Conservation (phyloP, 2,888 invertebrate genomes). For the Altica lythri region DNA sequence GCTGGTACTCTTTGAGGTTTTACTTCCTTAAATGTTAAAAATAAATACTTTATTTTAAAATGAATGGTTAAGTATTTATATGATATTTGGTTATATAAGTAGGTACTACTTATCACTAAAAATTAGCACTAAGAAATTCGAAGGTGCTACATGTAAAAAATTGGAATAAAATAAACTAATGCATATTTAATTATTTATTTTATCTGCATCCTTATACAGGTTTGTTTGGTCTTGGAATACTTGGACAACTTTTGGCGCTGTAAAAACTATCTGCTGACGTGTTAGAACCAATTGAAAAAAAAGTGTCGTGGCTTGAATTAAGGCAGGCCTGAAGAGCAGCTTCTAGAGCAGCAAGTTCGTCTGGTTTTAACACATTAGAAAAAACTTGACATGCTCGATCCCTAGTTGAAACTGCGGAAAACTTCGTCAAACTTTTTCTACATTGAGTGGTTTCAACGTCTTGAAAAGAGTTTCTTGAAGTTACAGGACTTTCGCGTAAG, state of each 20-base stretch:
- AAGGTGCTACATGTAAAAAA: no score
- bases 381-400: not conserved
- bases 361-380: not conserved
- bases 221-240: not conserved
- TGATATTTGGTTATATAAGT: not conserved
- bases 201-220: not conserved
- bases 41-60: no score
- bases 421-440: not conserved
- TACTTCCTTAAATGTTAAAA: constrained; percentile 65
- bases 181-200: not conserved
- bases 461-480: not conserved
- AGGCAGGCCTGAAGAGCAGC: not conserved
- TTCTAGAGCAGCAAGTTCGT: not conserved
- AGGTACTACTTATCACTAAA: not conserved
- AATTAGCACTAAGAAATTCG: not conserved
- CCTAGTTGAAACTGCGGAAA: not conserved
- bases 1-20: constrained; percentile 88
- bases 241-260: not conserved
- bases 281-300: not conserved
- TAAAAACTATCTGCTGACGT: not conserved
- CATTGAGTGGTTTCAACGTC: not conserved
- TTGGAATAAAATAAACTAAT: not conserved
- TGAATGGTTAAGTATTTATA: not conserved
- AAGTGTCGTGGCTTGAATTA: not conserved
- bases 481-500: not conserved